Evolutionary conservation across 2,113 vertebrate genomes (phyloP).

Genomic region (Mobula hypostoma): DNA sequence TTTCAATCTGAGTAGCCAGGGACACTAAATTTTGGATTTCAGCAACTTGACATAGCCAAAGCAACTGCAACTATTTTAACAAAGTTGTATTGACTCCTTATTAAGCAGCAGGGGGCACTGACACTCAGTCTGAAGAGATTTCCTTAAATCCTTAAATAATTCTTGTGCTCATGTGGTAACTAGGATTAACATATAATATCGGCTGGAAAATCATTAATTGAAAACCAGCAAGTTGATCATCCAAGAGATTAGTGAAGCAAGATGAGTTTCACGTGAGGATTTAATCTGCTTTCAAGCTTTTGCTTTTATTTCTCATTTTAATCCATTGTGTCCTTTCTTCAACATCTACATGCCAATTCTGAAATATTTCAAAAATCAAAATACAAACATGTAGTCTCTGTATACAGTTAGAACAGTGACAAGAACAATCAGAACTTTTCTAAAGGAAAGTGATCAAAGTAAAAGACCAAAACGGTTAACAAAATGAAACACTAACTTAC

Average conservation of each 20-base stretch:
- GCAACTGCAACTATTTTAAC: neutral
- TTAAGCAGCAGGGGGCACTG: conserved; percentile 15
- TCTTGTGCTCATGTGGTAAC: neutral
- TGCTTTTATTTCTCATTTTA: neutral
- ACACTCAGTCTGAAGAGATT: neutral
- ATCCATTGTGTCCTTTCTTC: neutral
- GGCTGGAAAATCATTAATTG: neutral
- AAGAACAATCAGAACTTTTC: neutral
- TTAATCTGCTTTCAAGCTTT: neutral
- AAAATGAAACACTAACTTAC: neutral
- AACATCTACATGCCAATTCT: neutral
- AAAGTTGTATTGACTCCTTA: neutral
- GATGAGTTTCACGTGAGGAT: neutral
- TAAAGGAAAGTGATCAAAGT: neutral
- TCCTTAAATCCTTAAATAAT: neutral
- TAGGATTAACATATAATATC: neutral
- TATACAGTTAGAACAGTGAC: neutral
- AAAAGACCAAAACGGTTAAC: neutral
- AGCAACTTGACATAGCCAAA: neutral
- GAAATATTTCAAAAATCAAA: neutral
- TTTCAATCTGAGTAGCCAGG: neutral
- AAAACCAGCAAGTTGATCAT: neutral
- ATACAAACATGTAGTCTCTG: neutral
- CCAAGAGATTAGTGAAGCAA: neutral
- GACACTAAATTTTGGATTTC: neutral